Percentiles rank a stretch among this genome's conserved stretches.
phyloP scores from a whole-genome alignment of 1,140 invertebrate genomes.

The Mylabris phalerata region DNA sequence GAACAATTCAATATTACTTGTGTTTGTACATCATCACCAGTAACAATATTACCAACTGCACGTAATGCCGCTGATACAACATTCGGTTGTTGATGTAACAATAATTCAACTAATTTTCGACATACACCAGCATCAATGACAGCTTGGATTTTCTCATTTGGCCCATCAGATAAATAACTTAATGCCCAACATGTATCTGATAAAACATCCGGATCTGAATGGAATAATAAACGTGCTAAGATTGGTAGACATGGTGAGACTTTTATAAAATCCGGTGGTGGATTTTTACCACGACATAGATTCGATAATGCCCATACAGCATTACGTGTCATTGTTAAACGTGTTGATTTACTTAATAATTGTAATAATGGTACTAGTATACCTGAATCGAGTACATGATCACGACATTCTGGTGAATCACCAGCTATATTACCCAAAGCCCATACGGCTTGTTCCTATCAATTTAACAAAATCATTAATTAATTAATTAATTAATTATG shows the following conservation, averaged over 20 bases:
- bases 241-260: conserved; percentile 79
- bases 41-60: conserved; percentile 97
- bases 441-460: conserved; percentile 87
- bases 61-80: conserved; percentile 93
- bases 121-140: conserved; percentile 96
- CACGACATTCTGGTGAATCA: conserved; percentile 86
- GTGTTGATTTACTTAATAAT: conserved; percentile 74
- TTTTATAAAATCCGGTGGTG: conserved; percentile 88
- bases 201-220: conserved; percentile 85
- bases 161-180: conserved; percentile 90
- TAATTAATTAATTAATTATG: not conserved
- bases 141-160: conserved; percentile 97
- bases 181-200: conserved; percentile 95
- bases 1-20: conserved; percentile 90
- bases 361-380: conserved; percentile 83
- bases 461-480: conserved; percentile 42
- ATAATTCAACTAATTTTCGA: conserved; percentile 84
- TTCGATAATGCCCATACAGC: conserved; percentile 98
- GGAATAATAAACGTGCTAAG: conserved; percentile 79
- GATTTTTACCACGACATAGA: conserved; percentile 93
- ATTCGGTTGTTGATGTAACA: conserved; percentile 84
- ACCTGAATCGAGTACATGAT: conserved; percentile 80
- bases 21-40: conserved; percentile 95
- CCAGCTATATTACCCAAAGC: conserved; percentile 95
- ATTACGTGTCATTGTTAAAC: conserved; percentile 90